Percentiles rank a stretch among this genome's conserved stretches.
Conservation (phyloP, 2,888 invertebrate genomes). For the Furcula furcula region DNA sequence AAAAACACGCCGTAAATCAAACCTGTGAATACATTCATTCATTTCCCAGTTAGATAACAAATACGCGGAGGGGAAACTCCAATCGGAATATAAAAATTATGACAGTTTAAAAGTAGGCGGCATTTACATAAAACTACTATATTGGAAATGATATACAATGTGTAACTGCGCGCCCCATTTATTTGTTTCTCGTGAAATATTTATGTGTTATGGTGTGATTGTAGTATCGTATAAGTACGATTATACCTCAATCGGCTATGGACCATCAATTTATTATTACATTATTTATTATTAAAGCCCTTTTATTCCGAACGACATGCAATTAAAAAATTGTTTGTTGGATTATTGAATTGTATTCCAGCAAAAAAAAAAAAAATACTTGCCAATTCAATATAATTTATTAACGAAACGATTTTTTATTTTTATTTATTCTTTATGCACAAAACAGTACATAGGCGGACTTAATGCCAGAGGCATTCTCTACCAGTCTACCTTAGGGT, state of each 20-base stretch:
- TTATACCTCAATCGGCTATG: not conserved
- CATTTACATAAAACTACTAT: conserved; percentile 80
- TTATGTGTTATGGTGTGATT: conserved; percentile 28
- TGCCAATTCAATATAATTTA: too few species aligned
- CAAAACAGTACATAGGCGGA: too few species aligned
- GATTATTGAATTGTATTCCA: too few species aligned
- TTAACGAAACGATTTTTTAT: too few species aligned
- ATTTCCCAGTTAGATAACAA: conserved; percentile 70
- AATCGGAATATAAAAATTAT: conserved; percentile 80
- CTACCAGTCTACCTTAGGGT: too few species aligned
- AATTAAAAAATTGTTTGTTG: too few species aligned
- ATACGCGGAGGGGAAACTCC: conserved; percentile 67
- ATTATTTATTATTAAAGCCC: too few species aligned
- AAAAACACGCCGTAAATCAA: conserved; percentile 69
- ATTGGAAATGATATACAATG: conserved; percentile 68
- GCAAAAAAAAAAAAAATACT: too few species aligned
- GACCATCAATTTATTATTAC: not conserved
- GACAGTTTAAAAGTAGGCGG: conserved; percentile 79
- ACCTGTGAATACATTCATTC: conserved; percentile 70
- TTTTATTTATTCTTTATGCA: too few species aligned
- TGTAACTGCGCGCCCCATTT: conserved; percentile 52
- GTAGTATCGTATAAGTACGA: conserved; percentile 9
- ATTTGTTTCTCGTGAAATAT: conserved; percentile 53
- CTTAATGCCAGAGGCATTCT: too few species aligned
- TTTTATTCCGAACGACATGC: too few species aligned